Conservation (phyloP, 2,113 vertebrate species). For the Sinosuthora webbiana region DNA sequence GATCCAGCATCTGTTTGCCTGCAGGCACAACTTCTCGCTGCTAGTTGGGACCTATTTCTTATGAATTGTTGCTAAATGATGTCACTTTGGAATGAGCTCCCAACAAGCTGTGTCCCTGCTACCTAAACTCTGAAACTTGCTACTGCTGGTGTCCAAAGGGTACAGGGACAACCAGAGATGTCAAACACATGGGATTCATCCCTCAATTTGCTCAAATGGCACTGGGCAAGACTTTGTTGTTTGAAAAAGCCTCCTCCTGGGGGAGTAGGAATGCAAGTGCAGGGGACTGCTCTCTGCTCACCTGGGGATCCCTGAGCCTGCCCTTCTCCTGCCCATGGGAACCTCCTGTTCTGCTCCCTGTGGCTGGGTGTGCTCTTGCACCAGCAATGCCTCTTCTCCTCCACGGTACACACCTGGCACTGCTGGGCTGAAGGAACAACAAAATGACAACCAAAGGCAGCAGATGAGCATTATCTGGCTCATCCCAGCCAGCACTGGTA, state of each 20-base stretch:
- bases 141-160: rapidly evolving
- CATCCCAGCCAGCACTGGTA: background rate
- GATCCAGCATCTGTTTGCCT: conserved; percentile 60
- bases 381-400: background rate
- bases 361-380: background rate
- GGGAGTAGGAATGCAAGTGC: rapidly evolving
- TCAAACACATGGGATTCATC: rapidly evolving
- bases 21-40: background rate
- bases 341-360: background rate
- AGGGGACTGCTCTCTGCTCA: background rate
- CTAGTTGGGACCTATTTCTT: conserved; percentile 57
- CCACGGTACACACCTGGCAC: background rate
- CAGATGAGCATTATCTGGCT: background rate
- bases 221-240: background rate
- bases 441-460: background rate
- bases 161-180: background rate
- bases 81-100: conserved; percentile 38
- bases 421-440: background rate
- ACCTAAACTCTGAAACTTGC: background rate
- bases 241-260: background rate
- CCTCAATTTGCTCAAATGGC: background rate
- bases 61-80: conserved; percentile 48
- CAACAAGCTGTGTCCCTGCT: background rate
- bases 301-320: rapidly evolving
- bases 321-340: background rate